Conservation (phyloP, 2,113 vertebrate species). For the Struthidea cinerea region DNA sequence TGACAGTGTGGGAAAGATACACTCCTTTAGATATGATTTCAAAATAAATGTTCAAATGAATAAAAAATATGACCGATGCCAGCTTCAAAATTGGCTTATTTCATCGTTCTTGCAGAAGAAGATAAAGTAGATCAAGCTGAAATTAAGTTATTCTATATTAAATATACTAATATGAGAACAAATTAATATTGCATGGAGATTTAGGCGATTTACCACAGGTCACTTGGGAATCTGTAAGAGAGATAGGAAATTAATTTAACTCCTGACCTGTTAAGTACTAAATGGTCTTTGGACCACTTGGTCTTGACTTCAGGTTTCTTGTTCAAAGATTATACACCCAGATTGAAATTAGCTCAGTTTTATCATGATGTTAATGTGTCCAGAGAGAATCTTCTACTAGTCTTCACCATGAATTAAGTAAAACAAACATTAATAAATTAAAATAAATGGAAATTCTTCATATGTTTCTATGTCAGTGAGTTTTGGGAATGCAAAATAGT, state of each 20-base stretch:
- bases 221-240: not conserved
- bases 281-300: not conserved
- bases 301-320: not conserved
- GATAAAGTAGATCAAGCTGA: not conserved
- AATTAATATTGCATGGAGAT: not conserved
- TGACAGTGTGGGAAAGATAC: not conserved
- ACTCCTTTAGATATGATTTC: not conserved
- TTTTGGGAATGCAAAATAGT: constrained; percentile 24
- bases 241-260: not conserved
- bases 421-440: constrained; percentile 15
- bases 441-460: not conserved
- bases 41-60: not conserved
- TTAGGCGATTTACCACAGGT: not conserved
- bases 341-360: not conserved
- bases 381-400: not conserved
- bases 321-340: not conserved
- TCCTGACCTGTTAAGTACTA: not conserved
- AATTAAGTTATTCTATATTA: not conserved
- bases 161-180: not conserved
- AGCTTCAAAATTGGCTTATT: not conserved
- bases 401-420: not conserved
- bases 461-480: not conserved
- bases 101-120: not conserved
- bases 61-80: not conserved
- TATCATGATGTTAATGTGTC: not conserved